Percentiles rank a stretch among this genome's conserved stretches.
Evolutionary conservation across 2,888 invertebrate genomes (phyloP).

Genomic region (Odontomyia ornata): DNA sequence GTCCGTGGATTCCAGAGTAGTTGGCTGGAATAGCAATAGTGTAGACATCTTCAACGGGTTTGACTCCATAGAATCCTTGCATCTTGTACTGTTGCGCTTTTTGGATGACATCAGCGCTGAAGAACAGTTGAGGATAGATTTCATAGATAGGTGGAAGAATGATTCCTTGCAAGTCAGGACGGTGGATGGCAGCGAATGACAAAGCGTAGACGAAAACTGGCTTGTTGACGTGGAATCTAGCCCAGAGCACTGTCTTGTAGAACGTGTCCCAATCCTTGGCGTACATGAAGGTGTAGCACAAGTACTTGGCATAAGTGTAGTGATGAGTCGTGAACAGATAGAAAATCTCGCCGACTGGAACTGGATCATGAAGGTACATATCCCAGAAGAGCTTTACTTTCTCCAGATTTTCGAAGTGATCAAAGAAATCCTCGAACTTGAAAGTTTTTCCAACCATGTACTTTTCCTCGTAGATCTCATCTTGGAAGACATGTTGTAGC

Average conservation of each 20-base stretch:
- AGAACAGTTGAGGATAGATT: conserved; percentile 72
- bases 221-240: conserved; percentile 72
- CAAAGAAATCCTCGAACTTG: conserved; percentile 69
- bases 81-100: conserved; percentile 66
- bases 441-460: conserved; percentile 69
- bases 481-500: conserved; percentile 70
- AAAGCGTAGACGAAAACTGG: conserved; percentile 71
- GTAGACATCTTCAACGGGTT: conserved; percentile 65
- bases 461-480: conserved; percentile 62
- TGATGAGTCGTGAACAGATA: conserved; percentile 57
- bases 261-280: conserved; percentile 80
- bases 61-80: conserved; percentile 68
- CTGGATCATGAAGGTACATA: conserved; percentile 67
- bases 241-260: conserved; percentile 74
- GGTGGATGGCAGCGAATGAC: conserved; percentile 69
- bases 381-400: conserved; percentile 68
- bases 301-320: conserved; percentile 68
- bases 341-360: conserved; percentile 59
- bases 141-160: conserved; percentile 76
- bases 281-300: conserved; percentile 73
- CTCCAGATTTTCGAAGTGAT: conserved; percentile 70
- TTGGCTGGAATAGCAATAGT: conserved; percentile 72
- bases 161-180: conserved; percentile 68
- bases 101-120: conserved; percentile 68
- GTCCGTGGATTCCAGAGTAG: conserved; percentile 71